Base-by-base conservation (phyloP, 2,888 invertebrate genomes). In the Acrobasis suavella region DNA sequence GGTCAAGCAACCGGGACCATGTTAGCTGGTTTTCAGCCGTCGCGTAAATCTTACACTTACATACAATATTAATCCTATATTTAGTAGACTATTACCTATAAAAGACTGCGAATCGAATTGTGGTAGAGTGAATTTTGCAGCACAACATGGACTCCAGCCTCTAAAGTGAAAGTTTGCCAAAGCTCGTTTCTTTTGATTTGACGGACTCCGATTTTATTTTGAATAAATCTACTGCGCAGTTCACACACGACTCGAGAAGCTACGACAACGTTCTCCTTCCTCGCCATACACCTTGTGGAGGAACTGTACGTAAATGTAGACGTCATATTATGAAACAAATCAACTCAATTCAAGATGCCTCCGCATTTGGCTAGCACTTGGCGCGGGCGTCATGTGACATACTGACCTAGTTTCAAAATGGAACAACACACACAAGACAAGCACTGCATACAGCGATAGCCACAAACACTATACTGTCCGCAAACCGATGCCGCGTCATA, bases 391-490 rank as follows among this genome's bases (percentile, higher is more conserved):
- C 86, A 82, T 86, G 79, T 87, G 91, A 91, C 92, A 91, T 80
- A 81, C 82, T 92, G 86, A 91, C 92, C 92, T 78, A 91, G 86
- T 91, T 92, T 88, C 82, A 86, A 92, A 91, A 91, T 90, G 91
- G 89, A 91, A 89, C 89, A 85, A 81, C 86, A 84, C 86, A 84
- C 85, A 87, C 86, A 85, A 86, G 83, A 82, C 81, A 80, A 85
- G 77, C 77, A 80, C 78, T 76, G 81, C 80, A 80, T 78, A 81
- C 79, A 78, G 71, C 75, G 76, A 77, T 79, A 81, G 75, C 79
- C 76, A 77, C 78, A 75, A 78, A 77, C 76, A 72, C 70, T 74
- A 74, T 78, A 75, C 74, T 69, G 73, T 77, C 72, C 37, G 16
- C 46, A 37, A 55, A 54, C 49, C 10, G 32, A 49, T 49, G 46